Evolutionary conservation across 2,888 invertebrate genomes (phyloP).

Genomic region (Leptopterna dolabrata): DNA sequence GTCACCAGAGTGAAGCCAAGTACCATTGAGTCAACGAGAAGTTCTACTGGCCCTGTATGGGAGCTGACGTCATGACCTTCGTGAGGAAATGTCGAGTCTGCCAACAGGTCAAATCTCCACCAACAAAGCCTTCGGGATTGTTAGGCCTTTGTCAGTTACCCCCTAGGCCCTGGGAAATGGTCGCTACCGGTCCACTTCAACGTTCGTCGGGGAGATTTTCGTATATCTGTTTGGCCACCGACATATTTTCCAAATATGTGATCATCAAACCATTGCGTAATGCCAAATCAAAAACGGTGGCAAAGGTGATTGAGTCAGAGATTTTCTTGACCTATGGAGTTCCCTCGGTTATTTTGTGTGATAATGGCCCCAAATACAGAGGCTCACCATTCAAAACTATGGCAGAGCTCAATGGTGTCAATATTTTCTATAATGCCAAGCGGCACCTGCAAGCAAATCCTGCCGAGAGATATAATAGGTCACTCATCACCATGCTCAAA

Average conservation of each 20-base stretch:
- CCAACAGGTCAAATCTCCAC: constrained; percentile 55
- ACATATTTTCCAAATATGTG: constrained; percentile 57
- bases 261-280: neutral
- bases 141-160: neutral
- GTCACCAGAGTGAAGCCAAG: constrained; percentile 60
- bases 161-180: constrained; percentile 58
- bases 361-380: neutral
- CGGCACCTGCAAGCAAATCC: constrained; percentile 63
- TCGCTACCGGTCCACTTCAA: constrained; percentile 60
- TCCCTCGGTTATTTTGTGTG: neutral
- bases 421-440: too few species aligned
- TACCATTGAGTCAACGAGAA: constrained; percentile 39
- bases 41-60: constrained; percentile 63
- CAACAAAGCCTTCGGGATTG: neutral
- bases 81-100: constrained; percentile 59
- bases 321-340: neutral
- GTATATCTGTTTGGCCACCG: constrained; percentile 63
- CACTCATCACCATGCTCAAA: constrained; percentile 61
- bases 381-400: neutral
- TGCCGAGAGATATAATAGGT: constrained; percentile 61
- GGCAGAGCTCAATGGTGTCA: neutral
- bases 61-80: constrained; percentile 55
- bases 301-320: neutral
- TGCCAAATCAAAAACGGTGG: neutral
- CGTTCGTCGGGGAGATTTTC: constrained; percentile 32